phyloP scores from a whole-genome alignment of 1,140 invertebrate genomes.

The Ostrea denselamellosa region DNA sequence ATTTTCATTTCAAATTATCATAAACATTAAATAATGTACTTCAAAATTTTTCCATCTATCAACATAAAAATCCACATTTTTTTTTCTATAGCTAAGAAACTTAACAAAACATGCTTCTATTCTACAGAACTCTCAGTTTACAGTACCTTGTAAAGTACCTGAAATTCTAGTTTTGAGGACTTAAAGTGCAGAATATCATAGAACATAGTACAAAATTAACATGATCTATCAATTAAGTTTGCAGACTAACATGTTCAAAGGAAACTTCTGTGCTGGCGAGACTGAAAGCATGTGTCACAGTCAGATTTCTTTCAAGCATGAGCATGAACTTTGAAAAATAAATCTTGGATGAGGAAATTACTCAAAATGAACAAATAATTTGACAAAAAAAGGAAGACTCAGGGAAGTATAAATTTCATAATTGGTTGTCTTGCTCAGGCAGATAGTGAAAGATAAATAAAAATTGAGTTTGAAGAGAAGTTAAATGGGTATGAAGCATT shows the following conservation, averaged over 20 bases:
- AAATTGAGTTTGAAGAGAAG: background rate
- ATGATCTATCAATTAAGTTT: background rate
- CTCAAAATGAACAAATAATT: background rate
- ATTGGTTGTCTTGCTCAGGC: background rate
- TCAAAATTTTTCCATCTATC: too few relatives aligned
- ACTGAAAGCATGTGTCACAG: background rate
- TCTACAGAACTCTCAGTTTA: background rate
- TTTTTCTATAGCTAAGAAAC: background rate
- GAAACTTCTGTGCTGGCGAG: background rate
- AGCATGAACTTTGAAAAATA: background rate
- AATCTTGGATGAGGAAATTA: background rate
- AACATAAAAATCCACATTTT: background rate
- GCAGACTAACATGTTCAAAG: background rate
- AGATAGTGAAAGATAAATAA: conserved; percentile 5
- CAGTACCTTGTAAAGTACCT: conserved; percentile 13
- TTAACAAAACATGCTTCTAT: background rate
- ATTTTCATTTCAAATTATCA: too few relatives aligned
- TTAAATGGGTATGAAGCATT: conserved; percentile 2
- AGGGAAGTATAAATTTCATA: background rate
- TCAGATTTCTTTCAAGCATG: background rate
- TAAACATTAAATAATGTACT: too few relatives aligned
- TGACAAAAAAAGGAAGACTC: background rate
- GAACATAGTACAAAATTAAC: background rate
- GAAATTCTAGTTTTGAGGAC: conserved; percentile 22
- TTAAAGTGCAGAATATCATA: background rate